Evolutionary conservation across 2,888 invertebrate species (phyloP), one percentile per base, ranked within the genome.

Genomic region (Lymantria dispar): DNA sequence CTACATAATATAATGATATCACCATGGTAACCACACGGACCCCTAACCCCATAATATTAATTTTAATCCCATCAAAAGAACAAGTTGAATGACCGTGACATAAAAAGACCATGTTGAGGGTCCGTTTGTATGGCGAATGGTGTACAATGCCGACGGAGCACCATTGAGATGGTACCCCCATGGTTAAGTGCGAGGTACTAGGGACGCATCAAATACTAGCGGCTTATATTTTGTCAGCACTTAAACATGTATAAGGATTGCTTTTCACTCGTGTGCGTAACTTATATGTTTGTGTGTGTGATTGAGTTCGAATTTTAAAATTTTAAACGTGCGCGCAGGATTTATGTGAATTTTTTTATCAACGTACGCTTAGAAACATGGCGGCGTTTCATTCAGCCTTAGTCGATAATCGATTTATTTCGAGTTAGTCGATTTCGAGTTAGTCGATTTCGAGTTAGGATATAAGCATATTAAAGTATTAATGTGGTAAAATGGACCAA

Each of bases 61-160:
- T 54, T 57, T 47, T 67, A 66, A 78, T 72, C 67, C 68, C 68
- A 68, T 77, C 65, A 62, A 62, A 71, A 70, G 66, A 68, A 71
- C 79, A 76, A 76, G 84, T 85, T 84, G 84, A 84, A 85, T 73
- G 84, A 85, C 84, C 85, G 73, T 68, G 66, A 49, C 54, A 54
- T 48, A 62, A 60, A 60, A 61, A 69, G 57, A 50, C 43, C 37
- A 46, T 46, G 46, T 3, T 52, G 63, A n/a, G 64, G 64, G 56
- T 39, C 48, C 50, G 48, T 52, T 56, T 68, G 58, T 53, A 68
- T 64, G 48, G 63, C 63, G 52, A 65, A 62, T 62, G 47, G 38
- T 39, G 45, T 44, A 48, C 36, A 48, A 43, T 52, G 45, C 44
- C 29, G 39, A 31, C 37, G 12, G 13, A 37, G 38, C 42, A 46